Evolutionary conservation across 2,797 vertebrate genomes (phyloP), one percentile per base, ranked within the genome.

Genomic region (Pteropus rufus): DNA sequence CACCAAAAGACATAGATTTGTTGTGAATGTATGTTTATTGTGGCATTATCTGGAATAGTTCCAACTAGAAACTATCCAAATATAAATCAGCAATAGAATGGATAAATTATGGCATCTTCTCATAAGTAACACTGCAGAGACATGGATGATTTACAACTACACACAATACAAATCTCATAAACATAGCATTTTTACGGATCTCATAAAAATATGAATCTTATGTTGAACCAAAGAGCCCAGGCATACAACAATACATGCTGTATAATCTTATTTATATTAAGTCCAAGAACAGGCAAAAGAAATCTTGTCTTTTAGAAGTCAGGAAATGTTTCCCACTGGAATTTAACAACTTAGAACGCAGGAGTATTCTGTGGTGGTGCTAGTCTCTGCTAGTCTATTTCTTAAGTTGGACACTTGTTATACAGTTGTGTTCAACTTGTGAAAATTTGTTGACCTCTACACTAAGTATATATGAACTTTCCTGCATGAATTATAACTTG

Each of bases 201-300:
- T 90, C 31, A 75, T 56, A 75, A 54, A 46, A 1, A 34, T 56
- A 21, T 56, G 19, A 56, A 56, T 56, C 54, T 34, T 64, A 36
- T 65, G 12, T 52, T 91, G 52, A 75, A 36, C 19, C 44, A 92
- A 93, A 75, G 44, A 80, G 91, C 4, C 18, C 11, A 83, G 46
- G n/a, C 6, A 41, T 8, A 83, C 46, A 93, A 49, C 56, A 65
- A 34, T 67, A 24, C 23, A 60, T 14, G 23, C 11, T 73, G 26
- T 80, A 93, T 36, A 26, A 80, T 81, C 93, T 91, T 62, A 86
- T 76, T 67, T 76, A 46, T 70, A 76, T 31, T 62, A 82, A 93
- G 9, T 82, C 14, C 29, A 89, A 96, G 79, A 73, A 85, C 7
- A 82, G 5, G 26, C 49, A 91, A 41, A 95, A 79, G 10, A 54